phyloP scores from a whole-genome alignment of 1,140 invertebrate genomes.

The Vollenhovia emeryi region DNA sequence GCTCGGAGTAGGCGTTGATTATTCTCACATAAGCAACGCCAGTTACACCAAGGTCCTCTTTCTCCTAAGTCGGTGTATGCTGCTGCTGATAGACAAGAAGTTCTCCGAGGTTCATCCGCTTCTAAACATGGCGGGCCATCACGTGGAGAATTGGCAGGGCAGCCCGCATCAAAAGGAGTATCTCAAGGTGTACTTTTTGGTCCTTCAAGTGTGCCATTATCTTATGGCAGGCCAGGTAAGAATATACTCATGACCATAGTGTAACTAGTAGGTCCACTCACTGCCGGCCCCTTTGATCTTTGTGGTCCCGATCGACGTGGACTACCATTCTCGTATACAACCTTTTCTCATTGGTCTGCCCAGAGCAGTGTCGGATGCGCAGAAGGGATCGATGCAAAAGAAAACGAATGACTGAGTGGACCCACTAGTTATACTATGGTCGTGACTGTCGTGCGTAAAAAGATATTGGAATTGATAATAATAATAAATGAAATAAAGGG shows the following conservation, averaged over 20 bases:
- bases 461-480: too few species aligned
- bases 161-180: constrained; percentile 96
- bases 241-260: neutral
- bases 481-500: too few species aligned
- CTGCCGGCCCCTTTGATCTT: too few species aligned
- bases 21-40: constrained; percentile 96
- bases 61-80: constrained; percentile 97
- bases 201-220: constrained; percentile 93
- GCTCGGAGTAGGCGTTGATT: constrained; percentile 96
- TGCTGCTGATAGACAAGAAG: constrained; percentile 97
- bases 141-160: constrained; percentile 96
- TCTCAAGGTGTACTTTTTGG: constrained; percentile 97
- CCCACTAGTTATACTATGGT: too few species aligned
- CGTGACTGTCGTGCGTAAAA: too few species aligned
- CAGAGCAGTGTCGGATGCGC: too few species aligned
- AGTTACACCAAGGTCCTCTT: constrained; percentile 97
- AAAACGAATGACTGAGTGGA: too few species aligned
- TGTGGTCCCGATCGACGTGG: too few species aligned
- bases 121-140: constrained; percentile 93
- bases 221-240: constrained; percentile 83
- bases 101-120: constrained; percentile 95
- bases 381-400: too few species aligned
- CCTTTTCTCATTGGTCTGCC: too few species aligned
- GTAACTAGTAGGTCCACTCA: too few species aligned
- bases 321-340: too few species aligned